Conservation (phyloP, 2,113 vertebrate genomes). For the Pachyramphus minor region DNA sequence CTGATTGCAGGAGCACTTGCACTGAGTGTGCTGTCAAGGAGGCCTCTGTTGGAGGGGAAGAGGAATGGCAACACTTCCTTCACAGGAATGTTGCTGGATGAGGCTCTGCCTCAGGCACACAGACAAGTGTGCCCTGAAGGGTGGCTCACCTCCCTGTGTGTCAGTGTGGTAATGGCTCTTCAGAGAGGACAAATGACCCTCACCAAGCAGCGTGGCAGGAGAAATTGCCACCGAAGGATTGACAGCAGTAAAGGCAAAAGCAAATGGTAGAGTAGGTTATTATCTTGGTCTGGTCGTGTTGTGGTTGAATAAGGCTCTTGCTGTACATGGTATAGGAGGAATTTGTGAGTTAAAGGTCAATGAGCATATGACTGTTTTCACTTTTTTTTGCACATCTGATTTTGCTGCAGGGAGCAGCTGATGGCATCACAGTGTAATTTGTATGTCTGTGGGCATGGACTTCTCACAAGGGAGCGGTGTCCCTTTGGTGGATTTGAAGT, state of each 20-base stretch:
- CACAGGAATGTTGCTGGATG: fast-evolving
- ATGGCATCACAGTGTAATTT: neutral
- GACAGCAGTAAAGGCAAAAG: neutral
- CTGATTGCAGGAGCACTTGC: neutral
- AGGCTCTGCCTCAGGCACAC: neutral
- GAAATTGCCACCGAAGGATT: neutral
- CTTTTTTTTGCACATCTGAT: neutral
- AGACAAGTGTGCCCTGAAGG: neutral
- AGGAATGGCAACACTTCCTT: too few species aligned
- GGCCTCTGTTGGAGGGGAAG: fast-evolving
- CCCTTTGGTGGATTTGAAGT: neutral
- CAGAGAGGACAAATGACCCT: neutral
- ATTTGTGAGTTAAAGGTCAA: neutral
- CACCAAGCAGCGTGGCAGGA: fast-evolving
- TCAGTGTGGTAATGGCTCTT: fast-evolving
- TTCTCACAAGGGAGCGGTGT: neutral
- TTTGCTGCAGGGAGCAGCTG: neutral
- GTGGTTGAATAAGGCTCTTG: neutral
- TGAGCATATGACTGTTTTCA: neutral
- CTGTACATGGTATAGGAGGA: neutral
- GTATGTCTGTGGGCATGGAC: neutral
- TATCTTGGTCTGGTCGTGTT: neutral
- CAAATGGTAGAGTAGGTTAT: neutral
- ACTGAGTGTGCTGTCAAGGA: neutral
- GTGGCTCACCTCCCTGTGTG: fast-evolving